Evolutionary conservation across 2,888 invertebrate species (phyloP), one percentile per base, ranked within the genome.

Genomic region (Drosophila recens): DNA sequence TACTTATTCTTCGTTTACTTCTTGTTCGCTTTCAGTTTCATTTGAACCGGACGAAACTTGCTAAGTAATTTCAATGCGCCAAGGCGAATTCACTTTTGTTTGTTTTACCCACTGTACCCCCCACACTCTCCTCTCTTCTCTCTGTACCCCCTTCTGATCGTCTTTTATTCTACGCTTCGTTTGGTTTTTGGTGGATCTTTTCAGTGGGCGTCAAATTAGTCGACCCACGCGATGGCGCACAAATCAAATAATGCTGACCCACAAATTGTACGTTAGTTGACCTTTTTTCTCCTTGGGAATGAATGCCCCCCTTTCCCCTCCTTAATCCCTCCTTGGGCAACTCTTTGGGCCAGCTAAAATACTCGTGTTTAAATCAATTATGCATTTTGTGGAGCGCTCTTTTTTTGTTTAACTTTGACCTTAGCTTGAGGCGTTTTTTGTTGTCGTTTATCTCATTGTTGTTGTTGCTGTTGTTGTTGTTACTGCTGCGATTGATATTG

Each of bases 361-460:
- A 66, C 72, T 86, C 76, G 80, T 80, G 86, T 90, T 90, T 90
- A 90, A 89, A 90, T 86, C 90, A 90, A 90, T 90, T 90, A 87
- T 76, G 76, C 76, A 79, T 76, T 89, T 89, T 86, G 79, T 84
- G 73, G 87, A 86, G 79, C 87, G 79, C 79, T 74, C 75, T 70
- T 65, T 56, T 52, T 42, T 72, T 76, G 69, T 78, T 85, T 80
- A 89, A 87, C 87, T 90, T 85, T 89, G 87, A 85, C 80, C 87
- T 88, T 87, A 89, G 89, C 88, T 67, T 49, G 67, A 77, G 81
- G 88, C 76, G 79, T 70, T 79, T 75, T 69, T 84, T 78, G 75
- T 82, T 80, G 79, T 76, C 69, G 69, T 76, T 76, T 69, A 69
- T 78, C 74, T 73, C 51, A 36, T 45, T 68, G 59, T 40, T 66